phyloP scores from a whole-genome alignment of 1,140 invertebrate genomes.

The Hylaeus volcanicus region DNA sequence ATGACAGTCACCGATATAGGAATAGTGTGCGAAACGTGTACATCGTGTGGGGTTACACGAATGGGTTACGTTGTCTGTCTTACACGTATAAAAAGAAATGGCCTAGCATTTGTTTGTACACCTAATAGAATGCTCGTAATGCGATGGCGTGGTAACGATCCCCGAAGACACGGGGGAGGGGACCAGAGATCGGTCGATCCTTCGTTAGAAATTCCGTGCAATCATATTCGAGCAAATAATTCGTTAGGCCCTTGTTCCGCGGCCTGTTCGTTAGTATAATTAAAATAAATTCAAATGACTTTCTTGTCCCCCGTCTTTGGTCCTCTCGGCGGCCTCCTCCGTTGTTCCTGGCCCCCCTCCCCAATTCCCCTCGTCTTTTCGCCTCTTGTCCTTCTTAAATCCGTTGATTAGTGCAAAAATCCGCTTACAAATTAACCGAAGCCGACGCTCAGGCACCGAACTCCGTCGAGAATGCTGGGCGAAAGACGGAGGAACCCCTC shows the following conservation, averaged over 20 bases:
- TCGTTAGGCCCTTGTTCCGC: constrained; percentile 74
- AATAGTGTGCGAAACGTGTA: too few species aligned
- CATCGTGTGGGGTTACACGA: too few species aligned
- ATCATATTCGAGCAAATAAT: constrained; percentile 80
- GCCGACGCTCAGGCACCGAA: constrained; percentile 65
- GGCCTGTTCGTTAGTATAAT: constrained; percentile 79
- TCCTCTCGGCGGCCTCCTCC: constrained; percentile 51
- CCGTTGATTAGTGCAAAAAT: constrained; percentile 81
- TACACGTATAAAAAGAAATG: too few species aligned
- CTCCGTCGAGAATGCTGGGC: constrained; percentile 32
- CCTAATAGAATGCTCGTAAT: too few species aligned
- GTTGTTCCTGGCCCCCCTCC: constrained; percentile 11
- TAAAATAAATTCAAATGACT: constrained; percentile 81
- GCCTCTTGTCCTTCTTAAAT: constrained; percentile 72
- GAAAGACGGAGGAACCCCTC: constrained; percentile 16
- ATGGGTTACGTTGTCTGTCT: too few species aligned
- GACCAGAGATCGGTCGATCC: constrained; percentile 66
- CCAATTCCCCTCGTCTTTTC: constrained; percentile 31
- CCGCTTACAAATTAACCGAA: constrained; percentile 81
- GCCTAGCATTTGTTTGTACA: too few species aligned
- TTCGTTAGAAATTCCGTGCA: constrained; percentile 77
- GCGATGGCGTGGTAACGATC: background rate
- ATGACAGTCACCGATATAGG: too few species aligned
- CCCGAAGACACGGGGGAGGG: constrained; percentile 29
- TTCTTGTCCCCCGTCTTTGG: constrained; percentile 75